Percentiles rank a stretch among this genome's conserved stretches.
phyloP scores from a whole-genome alignment of 30 jellyfish, hydroid and myxozoan genomes.

The Aurelia coerulea region DNA sequence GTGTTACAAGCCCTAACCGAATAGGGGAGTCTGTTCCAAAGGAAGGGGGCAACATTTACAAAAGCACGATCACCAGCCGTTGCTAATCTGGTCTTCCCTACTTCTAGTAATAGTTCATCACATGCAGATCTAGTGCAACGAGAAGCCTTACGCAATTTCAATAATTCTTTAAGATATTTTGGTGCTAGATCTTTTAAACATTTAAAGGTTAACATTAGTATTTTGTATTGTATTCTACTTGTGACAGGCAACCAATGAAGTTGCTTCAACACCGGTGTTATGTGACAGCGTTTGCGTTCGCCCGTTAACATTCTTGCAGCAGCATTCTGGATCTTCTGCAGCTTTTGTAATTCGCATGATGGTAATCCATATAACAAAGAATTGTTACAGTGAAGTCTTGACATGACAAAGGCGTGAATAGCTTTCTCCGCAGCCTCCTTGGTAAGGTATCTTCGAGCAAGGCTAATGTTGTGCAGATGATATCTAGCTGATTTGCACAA shows the following conservation, averaged over 20 bases:
- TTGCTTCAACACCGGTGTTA: conserved; percentile 59
- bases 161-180: too few species aligned
- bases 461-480: conserved; percentile 59
- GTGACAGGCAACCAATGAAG: conserved; percentile 55
- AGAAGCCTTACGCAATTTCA: too few species aligned
- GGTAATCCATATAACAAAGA: conserved; percentile 35
- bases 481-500: conserved; percentile 71
- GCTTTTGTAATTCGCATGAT: conserved; percentile 36
- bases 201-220: too few species aligned
- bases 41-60: too few species aligned
- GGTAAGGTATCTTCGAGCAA: conserved; percentile 46
- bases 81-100: too few species aligned
- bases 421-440: conserved; percentile 67
- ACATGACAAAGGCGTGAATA: conserved; percentile 6
- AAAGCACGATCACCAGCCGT: too few species aligned
- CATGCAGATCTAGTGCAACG: too few species aligned
- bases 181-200: too few species aligned
- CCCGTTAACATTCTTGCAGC: conserved; percentile 49
- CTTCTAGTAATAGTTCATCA: too few species aligned
- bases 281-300: conserved; percentile 52
- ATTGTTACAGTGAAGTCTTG: conserved; percentile 18
- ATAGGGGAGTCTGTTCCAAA: too few species aligned
- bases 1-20: too few species aligned
- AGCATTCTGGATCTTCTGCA: conserved; percentile 13
- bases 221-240: conserved; percentile 1